Conservation (phyloP, 2,113 vertebrate species). For the Percina caprodes region DNA sequence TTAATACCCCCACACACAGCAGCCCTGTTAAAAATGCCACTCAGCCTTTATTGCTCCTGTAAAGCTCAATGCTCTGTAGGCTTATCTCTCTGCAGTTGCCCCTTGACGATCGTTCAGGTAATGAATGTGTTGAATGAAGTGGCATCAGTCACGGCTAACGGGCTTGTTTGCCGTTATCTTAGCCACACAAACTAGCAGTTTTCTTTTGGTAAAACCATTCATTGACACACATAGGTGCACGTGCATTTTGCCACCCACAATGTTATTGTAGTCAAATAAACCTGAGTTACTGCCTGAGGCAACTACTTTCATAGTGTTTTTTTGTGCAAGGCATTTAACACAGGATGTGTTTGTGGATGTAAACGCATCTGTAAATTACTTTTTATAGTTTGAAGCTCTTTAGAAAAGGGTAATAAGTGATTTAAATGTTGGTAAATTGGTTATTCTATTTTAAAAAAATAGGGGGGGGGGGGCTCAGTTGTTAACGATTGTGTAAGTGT, state of each 20-base stretch:
- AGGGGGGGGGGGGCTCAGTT: too few species aligned
- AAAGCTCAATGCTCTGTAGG: slow-evolving; percentile 59
- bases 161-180: slow-evolving; percentile 77
- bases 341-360: neutral
- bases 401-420: neutral
- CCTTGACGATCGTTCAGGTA: slow-evolving; percentile 57
- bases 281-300: slow-evolving; percentile 35
- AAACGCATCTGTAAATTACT: neutral
- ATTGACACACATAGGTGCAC: slow-evolving; percentile 25
- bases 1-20: slow-evolving; percentile 62
- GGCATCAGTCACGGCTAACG: slow-evolving; percentile 73
- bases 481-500: neutral
- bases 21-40: slow-evolving; percentile 66
- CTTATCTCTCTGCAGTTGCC: slow-evolving; percentile 74
- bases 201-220: slow-evolving; percentile 46
- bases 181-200: slow-evolving; percentile 70
- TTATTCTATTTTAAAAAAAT: too few species aligned
- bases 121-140: slow-evolving; percentile 78
- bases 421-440: neutral
- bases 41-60: slow-evolving; percentile 71
- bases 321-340: neutral
- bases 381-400: neutral
- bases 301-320: neutral
- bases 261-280: slow-evolving; percentile 58
- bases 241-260: slow-evolving; percentile 24